phyloP scores from a whole-genome alignment of 2,888 invertebrate genomes.

The Orchesellides sinensis region DNA sequence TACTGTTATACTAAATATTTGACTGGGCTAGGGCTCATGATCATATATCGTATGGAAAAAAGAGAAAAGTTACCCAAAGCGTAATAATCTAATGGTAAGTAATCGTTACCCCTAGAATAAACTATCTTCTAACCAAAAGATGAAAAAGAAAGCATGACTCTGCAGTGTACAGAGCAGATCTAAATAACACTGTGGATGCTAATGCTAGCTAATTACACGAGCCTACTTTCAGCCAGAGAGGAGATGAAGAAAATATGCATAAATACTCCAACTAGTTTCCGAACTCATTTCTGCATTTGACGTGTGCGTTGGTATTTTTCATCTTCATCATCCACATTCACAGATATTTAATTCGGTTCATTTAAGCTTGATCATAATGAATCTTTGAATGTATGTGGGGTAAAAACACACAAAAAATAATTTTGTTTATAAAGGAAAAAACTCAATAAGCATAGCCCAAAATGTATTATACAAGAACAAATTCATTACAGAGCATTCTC shows the following conservation, averaged over 20 bases:
- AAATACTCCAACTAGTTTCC: neutral
- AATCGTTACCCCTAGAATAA: no score
- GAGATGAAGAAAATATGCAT: constrained; percentile 6
- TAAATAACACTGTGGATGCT: constrained; percentile 23
- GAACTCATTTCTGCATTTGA: constrained; percentile 40
- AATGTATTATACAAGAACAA: neutral
- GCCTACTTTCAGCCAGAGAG: neutral
- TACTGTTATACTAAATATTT: no score
- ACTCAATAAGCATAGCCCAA: neutral
- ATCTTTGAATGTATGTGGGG: neutral
- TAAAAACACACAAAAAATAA: neutral
- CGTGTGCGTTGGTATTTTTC: constrained; percentile 43
- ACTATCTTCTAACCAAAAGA: neutral
- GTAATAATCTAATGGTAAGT: no score
- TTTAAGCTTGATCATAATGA: constrained; percentile 44
- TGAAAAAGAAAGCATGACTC: neutral
- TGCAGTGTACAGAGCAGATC: no score
- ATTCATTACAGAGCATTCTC: neutral
- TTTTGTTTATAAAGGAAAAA: neutral
- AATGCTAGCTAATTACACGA: constrained; percentile 44
- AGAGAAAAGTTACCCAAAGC: no score
- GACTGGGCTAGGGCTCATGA: no score
- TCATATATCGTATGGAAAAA: no score
- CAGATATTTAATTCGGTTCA: constrained; percentile 58
- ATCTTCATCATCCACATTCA: no score